phyloP scores from a whole-genome alignment of 37 sponge, comb jelly and placozoan species.

The Cliona cf. orientalis region DNA sequence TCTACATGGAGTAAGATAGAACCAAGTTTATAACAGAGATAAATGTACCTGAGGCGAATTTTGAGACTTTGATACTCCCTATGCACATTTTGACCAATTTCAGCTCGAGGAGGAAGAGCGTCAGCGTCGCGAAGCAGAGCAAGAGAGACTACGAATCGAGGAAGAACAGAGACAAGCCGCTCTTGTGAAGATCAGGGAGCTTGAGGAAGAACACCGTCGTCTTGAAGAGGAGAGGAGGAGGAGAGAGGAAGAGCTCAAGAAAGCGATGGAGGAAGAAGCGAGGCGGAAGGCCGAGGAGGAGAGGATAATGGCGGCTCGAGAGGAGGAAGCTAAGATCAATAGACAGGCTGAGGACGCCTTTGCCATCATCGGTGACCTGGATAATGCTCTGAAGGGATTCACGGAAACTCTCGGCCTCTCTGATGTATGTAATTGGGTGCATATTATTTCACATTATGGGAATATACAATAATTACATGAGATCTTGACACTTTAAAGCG shows the following conservation, averaged over 20 bases:
- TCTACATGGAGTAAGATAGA: too few species aligned
- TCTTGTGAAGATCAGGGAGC: slow-evolving; percentile 48
- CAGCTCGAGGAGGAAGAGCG: slow-evolving; percentile 82
- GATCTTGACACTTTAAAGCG: too few species aligned
- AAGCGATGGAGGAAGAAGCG: slow-evolving; percentile 15
- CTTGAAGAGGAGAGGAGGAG: slow-evolving; percentile 41
- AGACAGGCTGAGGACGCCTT: slow-evolving; percentile 51
- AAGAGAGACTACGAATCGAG: slow-evolving; percentile 56
- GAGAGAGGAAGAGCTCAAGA: slow-evolving; percentile 24
- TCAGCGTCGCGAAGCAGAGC: slow-evolving; percentile 47
- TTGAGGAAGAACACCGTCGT: slow-evolving; percentile 52
- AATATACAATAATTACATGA: too few species aligned
- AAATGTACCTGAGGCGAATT: too few species aligned
- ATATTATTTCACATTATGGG: too few species aligned
- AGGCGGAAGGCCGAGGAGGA: slow-evolving; percentile 62
- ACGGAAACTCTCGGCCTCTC: slow-evolving; percentile 11
- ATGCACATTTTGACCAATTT: too few species aligned
- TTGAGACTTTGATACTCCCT: too few species aligned
- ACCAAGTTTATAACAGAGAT: too few species aligned
- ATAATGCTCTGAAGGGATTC: slow-evolving; percentile 60
- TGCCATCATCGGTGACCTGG: slow-evolving; percentile 59
- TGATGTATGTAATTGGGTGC: slow-evolving; percentile 19
- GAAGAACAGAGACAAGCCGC: slow-evolving; percentile 65
- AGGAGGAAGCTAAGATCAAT: slow-evolving; percentile 9
- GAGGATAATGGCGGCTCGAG: slow-evolving; percentile 63